phyloP scores from a whole-genome alignment of 2,113 vertebrate species.

The Cyphomyrus discorhynchus region DNA sequence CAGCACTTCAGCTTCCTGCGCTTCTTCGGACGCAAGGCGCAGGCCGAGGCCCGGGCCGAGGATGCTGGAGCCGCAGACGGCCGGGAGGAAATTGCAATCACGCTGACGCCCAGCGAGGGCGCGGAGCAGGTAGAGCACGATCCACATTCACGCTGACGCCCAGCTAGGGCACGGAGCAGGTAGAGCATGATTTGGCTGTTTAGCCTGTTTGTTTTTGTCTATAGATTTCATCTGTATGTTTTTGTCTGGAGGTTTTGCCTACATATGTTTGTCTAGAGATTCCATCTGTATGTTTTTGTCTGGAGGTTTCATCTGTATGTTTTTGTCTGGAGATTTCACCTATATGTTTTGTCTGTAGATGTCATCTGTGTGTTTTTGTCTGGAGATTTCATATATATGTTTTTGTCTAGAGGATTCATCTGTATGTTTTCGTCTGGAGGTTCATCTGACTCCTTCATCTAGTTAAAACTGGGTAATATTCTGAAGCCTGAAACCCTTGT shows the following conservation, averaged over 20 bases:
- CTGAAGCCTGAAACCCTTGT: neutral
- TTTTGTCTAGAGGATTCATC: neutral
- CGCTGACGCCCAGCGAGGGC: no score
- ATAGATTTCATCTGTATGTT: neutral
- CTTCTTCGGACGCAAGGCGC: constrained; percentile 64
- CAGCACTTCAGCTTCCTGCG: constrained; percentile 61
- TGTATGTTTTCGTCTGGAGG: neutral
- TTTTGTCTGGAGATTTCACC: neutral
- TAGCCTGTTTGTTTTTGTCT: neutral
- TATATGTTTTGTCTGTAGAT: neutral
- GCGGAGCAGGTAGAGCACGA: no score
- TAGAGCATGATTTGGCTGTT: no score
- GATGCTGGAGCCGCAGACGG: constrained; percentile 31
- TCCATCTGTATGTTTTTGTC: neutral
- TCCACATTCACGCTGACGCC: no score
- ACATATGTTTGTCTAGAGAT: neutral
- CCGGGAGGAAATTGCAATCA: constrained; percentile 49
- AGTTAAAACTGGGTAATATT: neutral
- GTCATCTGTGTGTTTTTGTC: neutral
- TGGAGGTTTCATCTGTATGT: neutral
- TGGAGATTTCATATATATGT: neutral
- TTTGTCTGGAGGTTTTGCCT: no score
- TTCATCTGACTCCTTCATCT: neutral
- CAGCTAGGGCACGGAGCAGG: no score
- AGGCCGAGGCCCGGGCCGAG: constrained; percentile 50